Percentiles rank a stretch among this genome's conserved stretches.
These are phyloP conservation scores for Chelonoidis abingdonii DNA, from an alignment of 2,113 vertebrate species.

Conservation along the genomic window DNA sequence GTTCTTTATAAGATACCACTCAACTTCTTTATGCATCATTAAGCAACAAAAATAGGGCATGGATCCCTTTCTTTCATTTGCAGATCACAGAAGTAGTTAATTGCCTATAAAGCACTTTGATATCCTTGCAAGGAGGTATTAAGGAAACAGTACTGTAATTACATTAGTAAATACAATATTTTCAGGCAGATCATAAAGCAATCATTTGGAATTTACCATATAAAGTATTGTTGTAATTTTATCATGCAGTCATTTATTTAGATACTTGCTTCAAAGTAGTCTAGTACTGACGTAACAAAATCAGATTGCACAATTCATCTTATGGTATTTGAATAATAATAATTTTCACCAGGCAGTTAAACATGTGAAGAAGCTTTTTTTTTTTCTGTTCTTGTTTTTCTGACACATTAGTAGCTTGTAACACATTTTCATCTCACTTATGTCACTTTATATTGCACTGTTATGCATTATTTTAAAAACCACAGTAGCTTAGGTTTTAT, in stretches of 20 bases:
- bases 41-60: background rate
- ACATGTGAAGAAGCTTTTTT: background rate
- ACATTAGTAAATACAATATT: background rate
- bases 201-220: slow-evolving; percentile 4
- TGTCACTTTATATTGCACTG: background rate
- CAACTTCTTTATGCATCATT: background rate
- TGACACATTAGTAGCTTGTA: background rate
- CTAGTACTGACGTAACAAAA: background rate
- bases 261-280: background rate
- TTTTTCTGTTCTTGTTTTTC: background rate
- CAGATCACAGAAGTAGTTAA: background rate
- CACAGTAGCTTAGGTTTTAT: background rate
- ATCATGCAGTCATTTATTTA: background rate
- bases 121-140: background rate
- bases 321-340: background rate
- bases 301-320: background rate
- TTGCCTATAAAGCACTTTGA: background rate
- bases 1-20: background rate
- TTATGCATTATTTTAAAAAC: background rate
- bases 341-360: background rate
- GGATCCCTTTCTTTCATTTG: background rate
- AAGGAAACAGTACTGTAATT: background rate
- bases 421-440: background rate
- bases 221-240: background rate
- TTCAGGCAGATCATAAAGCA: slow-evolving; percentile 11